Base-by-base conservation (phyloP, 2,113 vertebrate species). In the Rallus limicola region DNA sequence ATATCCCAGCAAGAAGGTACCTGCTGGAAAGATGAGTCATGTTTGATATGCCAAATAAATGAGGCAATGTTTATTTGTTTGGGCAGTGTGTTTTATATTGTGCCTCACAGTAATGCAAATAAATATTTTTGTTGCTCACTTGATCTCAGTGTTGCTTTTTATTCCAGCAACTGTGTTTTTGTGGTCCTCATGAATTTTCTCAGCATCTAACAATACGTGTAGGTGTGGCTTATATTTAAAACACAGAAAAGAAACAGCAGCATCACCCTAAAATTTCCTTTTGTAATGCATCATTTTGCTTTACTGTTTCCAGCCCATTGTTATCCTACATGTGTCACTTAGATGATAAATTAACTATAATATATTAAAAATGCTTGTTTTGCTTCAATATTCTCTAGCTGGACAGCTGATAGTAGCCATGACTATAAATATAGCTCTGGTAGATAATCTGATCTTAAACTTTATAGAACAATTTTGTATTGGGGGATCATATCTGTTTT, bases 321-420 rank as follows among this genome's bases (percentile, higher is more conserved):
- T 98, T 97, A 97, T 97, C 95, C 97, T 98, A 97, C 83, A 90
- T 91, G 86, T 98, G 98, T 98, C 98, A 98, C 96, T 97, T 97
- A 96, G 97, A 98, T 98, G 98, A 98, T 98, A 98, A 98, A 98
- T 98, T 98, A 98, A 97, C 95, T 96, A 95, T 97, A 92, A 97
- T 98, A 98, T 98, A 98, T 98, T 98, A 98, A 98, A 98, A 98
- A 97, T 87, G 94, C 96, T 97, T 98, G 90, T 74, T 98, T 98
- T 98, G 98, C 94, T 97, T 98, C 97, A 98, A 98, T 98, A 98
- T 98, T 97, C 94, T 96, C 93, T 97, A 95, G 67, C 93, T 95
- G 98, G 98, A 98, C 97, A 98, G 97, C 98, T 98, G 98, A 98
- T 98, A 98, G 98, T 98, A 98, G 97, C 98, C 97, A 98, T 98